Evolutionary conservation across 2,888 invertebrate species (phyloP), one percentile per base, ranked within the genome.

Genomic region (Phoenoteleia sp.): DNA sequence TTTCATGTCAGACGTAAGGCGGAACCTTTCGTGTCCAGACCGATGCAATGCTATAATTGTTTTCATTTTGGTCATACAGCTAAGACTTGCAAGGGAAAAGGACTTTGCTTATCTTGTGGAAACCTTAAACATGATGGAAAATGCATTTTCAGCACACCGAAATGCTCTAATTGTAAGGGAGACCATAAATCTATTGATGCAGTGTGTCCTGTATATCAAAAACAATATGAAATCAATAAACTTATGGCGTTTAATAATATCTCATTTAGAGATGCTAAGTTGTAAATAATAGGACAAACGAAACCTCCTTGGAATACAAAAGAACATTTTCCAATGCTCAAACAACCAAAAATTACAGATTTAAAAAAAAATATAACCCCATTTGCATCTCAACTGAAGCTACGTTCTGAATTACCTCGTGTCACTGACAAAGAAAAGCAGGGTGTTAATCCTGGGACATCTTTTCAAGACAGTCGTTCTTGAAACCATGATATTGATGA

Each of bases 11-110:
- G 52, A 15, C 52, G 49, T 11, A 49, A 42, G 42, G 60, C 75
- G 3, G 74, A 75, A 4, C 52, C 75, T 9, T 81, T 60, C 17
- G 67, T 81, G 0, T 15, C 33, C 3, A 13, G 42, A 36, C 66
- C 56, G 0, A 25, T 66, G 49, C 77, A 67, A 33, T 52, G 62
- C 36, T 77, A 49, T 25, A 67, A 67, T 5, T 77, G 67, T 17
- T 69, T 69, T 6, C 29, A 33, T 4, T 77, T 69, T 39, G 77
- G 67, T 1, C 77, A 69, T 21, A 60, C 60, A 11, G 33, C 21
- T 21, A 60, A 15, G 5, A 58, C 45, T 5, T 60, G 74, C 15
- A 60, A 39, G 36, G 33, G 47, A n/a, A 74, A 29, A 7, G 29
- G 33, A 6, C 19, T 2, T 7, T 74, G 60, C 23, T 36, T 60